Evolutionary conservation across 1,140 invertebrate genomes (phyloP).

Genomic region (Hirudo medicinalis): DNA sequence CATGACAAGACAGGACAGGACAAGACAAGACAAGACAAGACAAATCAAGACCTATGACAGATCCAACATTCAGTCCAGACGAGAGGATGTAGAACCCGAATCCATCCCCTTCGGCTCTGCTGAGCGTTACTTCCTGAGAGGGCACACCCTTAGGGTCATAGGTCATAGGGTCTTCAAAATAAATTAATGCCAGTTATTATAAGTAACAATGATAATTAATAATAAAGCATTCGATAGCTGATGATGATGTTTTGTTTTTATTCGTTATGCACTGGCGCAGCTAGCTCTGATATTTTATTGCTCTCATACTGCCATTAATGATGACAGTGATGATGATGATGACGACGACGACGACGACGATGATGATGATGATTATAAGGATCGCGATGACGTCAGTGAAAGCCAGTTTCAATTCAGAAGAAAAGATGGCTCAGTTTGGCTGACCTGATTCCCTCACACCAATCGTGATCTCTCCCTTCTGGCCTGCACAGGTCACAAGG

Average conservation of each 20-base stretch:
- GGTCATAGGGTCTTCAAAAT: too few relatives aligned
- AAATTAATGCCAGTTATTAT: too few relatives aligned
- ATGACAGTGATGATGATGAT: too few relatives aligned
- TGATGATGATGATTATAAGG: not conserved
- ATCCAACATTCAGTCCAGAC: conserved; percentile 78
- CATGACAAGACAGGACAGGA: not conserved
- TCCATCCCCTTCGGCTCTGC: conserved; percentile 79
- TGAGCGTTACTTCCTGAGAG: conserved; percentile 45
- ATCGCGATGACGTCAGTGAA: too few relatives aligned
- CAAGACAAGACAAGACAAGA: not conserved
- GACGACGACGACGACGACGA: too few relatives aligned
- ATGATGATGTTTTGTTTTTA: too few relatives aligned
- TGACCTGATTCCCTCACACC: conserved; percentile 5
- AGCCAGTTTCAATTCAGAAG: not conserved
- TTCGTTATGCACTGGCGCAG: too few relatives aligned
- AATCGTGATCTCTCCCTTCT: conserved; percentile 53
- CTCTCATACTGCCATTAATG: too few relatives aligned
- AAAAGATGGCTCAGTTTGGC: not conserved
- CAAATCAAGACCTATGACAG: conserved; percentile 65
- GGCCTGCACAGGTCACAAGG: conserved; percentile 66
- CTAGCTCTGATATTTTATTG: too few relatives aligned
- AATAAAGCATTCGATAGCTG: too few relatives aligned
- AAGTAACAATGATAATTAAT: too few relatives aligned
- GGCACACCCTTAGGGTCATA: too few relatives aligned
- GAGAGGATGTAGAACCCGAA: conserved; percentile 99